Conservation (phyloP, 2,797 vertebrate genomes). For the Nyctibius grandis region DNA sequence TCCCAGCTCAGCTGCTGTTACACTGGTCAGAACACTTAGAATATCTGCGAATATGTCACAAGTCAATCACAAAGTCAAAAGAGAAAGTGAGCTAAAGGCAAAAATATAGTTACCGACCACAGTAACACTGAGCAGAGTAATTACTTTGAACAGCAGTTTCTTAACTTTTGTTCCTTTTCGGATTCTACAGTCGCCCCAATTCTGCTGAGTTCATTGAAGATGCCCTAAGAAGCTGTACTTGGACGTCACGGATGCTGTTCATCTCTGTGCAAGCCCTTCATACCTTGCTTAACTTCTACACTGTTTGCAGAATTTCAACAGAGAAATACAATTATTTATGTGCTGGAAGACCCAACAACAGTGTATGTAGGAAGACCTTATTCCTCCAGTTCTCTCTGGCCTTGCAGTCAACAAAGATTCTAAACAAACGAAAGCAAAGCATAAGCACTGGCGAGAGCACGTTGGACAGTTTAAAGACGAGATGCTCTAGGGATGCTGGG, state of each 20-base stretch:
- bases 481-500: not conserved
- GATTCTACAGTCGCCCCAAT: not conserved
- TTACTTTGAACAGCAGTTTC: not conserved
- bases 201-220: not conserved
- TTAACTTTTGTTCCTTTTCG: not conserved
- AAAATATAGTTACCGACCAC: not conserved
- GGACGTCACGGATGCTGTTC: not conserved
- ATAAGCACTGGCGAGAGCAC: not conserved
- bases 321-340: not conserved
- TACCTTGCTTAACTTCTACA: not conserved
- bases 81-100: not conserved
- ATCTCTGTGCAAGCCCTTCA: not conserved
- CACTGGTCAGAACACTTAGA: not conserved
- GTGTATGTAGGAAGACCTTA: not conserved
- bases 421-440: not conserved
- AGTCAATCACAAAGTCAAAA: not conserved
- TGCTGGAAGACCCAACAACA: not conserved
- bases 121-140: not conserved
- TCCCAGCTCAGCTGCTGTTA: not conserved
- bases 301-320: not conserved
- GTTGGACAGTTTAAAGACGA: not conserved
- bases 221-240: not conserved
- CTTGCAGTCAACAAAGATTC: not conserved
- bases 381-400: not conserved
- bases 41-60: not conserved